These are phyloP conservation scores for Tachina lurida DNA, from an alignment of 2,888 invertebrate species.

Conservation along the genomic window DNA sequence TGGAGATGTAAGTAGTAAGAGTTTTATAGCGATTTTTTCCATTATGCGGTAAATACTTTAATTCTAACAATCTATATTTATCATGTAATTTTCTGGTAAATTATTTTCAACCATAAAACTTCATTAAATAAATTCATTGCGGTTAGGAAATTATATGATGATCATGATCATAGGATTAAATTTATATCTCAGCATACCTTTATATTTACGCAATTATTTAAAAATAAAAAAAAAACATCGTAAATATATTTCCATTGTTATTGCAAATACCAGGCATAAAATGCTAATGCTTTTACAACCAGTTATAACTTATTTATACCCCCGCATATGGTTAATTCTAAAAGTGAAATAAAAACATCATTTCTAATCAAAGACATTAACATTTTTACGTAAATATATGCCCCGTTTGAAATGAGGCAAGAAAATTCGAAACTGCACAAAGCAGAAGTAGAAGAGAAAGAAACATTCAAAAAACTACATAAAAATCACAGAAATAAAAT, in stretches of 20 bases:
- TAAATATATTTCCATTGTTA: not conserved
- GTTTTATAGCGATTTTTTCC: no score
- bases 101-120: not conserved
- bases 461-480: constrained; percentile 9
- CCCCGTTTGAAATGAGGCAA: constrained; percentile 33
- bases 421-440: constrained; percentile 20
- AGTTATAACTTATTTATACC: constrained; percentile 24
- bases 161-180: not conserved
- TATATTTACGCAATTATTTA: not conserved
- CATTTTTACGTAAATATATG: constrained; percentile 33
- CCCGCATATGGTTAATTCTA: constrained; percentile 17
- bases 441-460: not conserved
- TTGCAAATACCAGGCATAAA: not conserved
- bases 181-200: not conserved
- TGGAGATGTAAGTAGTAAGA: no score
- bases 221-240: not conserved
- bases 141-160: not conserved
- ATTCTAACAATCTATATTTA: no score
- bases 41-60: no score
- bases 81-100: no score
- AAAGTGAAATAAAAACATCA: constrained; percentile 31
- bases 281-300: constrained; percentile 16
- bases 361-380: constrained; percentile 47
- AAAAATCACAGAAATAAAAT: constrained; percentile 31
- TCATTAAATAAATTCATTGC: not conserved